These are phyloP conservation scores for Anaspis maculata DNA, from an alignment of 2,888 invertebrate species.

Conservation along the genomic window DNA sequence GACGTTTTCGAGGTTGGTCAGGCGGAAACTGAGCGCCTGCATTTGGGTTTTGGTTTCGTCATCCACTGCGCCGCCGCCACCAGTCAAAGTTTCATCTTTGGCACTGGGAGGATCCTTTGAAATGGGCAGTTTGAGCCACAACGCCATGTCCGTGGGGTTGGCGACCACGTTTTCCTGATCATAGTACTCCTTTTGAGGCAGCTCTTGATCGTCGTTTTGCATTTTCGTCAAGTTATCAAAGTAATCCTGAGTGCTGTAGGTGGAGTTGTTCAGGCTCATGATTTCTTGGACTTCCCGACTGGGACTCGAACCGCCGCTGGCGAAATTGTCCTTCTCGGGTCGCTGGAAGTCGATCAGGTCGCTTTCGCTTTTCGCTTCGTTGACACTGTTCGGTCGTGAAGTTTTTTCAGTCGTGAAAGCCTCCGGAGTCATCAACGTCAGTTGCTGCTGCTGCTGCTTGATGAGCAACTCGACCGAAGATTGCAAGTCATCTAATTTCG, in stretches of 20 bases:
- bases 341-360: constrained; percentile 32
- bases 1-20: constrained; percentile 31
- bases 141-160: neutral
- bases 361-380: constrained; percentile 24
- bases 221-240: constrained; percentile 33
- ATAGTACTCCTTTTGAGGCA: constrained; percentile 16
- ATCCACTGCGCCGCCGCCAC: constrained; percentile 9
- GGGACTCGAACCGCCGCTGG: constrained; percentile 82
- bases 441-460: constrained; percentile 36
- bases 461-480: constrained; percentile 36
- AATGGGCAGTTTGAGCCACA: constrained; percentile 28
- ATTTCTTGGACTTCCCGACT: constrained; percentile 87
- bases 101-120: constrained; percentile 18
- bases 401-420: constrained; percentile 54
- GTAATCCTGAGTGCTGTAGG: constrained; percentile 32
- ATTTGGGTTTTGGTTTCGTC: constrained; percentile 22
- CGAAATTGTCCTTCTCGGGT: constrained; percentile 43
- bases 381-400: constrained; percentile 34
- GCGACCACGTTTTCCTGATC: too few relatives aligned
- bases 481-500: constrained; percentile 37
- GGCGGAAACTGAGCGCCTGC: constrained; percentile 30
- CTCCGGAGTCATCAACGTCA: constrained; percentile 82
- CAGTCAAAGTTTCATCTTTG: constrained; percentile 5
- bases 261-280: constrained; percentile 55
- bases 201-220: constrained; percentile 11